These are phyloP conservation scores for Eleginops maclovinus DNA, from an alignment of 2,113 vertebrate species.

Conservation along the genomic window DNA sequence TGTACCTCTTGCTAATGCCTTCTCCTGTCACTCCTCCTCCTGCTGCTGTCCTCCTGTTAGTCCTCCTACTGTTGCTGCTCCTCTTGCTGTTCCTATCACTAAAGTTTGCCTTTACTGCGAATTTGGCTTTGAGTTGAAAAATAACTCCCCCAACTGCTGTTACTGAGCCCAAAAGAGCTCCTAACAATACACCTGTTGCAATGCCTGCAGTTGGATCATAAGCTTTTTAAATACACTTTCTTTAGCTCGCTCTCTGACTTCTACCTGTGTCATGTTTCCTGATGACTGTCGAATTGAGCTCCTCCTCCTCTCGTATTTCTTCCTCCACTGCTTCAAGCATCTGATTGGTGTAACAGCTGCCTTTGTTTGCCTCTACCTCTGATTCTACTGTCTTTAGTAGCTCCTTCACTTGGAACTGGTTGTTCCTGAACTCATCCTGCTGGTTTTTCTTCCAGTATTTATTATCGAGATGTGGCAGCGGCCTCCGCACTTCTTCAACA, in stretches of 20 bases:
- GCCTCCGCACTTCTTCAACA: slow-evolving; percentile 43
- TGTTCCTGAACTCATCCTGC: slow-evolving; percentile 10
- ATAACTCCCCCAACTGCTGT: no score
- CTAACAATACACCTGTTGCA: not conserved
- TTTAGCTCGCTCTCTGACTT: slow-evolving; percentile 69
- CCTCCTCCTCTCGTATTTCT: slow-evolving; percentile 9
- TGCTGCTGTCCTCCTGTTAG: not conserved
- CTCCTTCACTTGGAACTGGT: slow-evolving; percentile 40
- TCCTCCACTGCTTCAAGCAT: slow-evolving; percentile 1
- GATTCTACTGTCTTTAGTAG: slow-evolving; percentile 39
- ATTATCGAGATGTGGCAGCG: slow-evolving; percentile 53
- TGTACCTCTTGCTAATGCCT: no score
- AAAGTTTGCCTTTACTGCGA: no score
- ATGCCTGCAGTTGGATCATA: not conserved
- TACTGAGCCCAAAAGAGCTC: not conserved
- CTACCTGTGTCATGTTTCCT: not conserved
- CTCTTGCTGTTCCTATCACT: no score
- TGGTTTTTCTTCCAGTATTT: slow-evolving; percentile 32
- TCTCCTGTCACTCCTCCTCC: no score
- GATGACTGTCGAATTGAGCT: not conserved
- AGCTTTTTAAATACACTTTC: not conserved
- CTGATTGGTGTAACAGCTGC: slow-evolving; percentile 43
- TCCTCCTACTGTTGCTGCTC: no score
- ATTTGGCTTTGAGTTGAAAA: no score
- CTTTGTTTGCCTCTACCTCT: slow-evolving; percentile 4